A percentile compares a stretch with the other conserved stretches of the same genome.
phyloP scores from a whole-genome alignment of 2,113 vertebrate genomes.

The Callaeas wilsoni region DNA sequence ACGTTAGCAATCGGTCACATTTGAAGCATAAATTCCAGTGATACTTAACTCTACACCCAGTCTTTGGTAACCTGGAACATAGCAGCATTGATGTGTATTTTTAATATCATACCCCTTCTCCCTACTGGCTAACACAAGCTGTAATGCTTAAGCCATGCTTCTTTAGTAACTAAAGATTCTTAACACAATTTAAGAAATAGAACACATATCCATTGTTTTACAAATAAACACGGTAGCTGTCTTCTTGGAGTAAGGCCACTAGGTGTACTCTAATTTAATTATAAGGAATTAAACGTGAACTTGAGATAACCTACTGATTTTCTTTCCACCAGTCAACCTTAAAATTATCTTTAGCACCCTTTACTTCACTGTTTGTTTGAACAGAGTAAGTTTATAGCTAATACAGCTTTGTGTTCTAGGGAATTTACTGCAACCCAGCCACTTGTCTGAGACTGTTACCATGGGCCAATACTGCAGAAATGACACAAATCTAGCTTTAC shows the following conservation, averaged over 20 bases:
- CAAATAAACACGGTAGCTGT: neutral
- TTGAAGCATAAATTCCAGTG: neutral
- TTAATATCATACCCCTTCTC: neutral
- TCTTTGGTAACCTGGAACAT: neutral
- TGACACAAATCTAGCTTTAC: neutral
- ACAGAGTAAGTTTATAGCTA: neutral
- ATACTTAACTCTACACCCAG: neutral
- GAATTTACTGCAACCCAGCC: neutral
- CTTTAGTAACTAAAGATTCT: neutral
- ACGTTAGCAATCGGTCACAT: fast-evolving
- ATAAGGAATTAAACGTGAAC: neutral
- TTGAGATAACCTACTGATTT: neutral
- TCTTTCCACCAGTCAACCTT: neutral
- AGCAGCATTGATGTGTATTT: neutral
- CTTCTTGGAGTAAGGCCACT: neutral
- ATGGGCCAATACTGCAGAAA: neutral
- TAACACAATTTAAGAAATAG: neutral
- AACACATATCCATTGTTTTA: neutral
- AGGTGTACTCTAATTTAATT: neutral
- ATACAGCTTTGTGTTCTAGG: neutral
- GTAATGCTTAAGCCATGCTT: neutral
- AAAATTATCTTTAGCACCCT: neutral
- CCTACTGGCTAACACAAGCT: neutral
- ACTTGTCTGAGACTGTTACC: neutral
- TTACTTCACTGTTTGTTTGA: neutral